A percentile compares a stretch with the other conserved stretches of the same genome.
Conservation (phyloP, 2,113 vertebrate species). For the Holacanthus passer region DNA sequence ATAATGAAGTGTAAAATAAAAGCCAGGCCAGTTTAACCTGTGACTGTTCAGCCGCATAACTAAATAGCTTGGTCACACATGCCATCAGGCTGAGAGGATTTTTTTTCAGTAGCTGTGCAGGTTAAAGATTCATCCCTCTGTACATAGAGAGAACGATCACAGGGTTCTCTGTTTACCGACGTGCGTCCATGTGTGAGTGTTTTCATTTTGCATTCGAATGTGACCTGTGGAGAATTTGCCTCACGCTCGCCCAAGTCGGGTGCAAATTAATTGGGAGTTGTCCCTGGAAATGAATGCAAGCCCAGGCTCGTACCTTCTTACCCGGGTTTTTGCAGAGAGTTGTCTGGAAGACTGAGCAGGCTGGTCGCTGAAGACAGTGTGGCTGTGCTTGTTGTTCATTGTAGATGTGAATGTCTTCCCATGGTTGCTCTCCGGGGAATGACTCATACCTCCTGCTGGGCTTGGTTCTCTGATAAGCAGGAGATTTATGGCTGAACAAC, state of each 20-base stretch:
- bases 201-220: not conserved
- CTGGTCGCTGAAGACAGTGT: not conserved
- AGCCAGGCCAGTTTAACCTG: not conserved
- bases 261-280: conserved; percentile 55
- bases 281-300: conserved; percentile 41
- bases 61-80: conserved; percentile 36
- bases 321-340: not conserved
- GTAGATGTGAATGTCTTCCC: not conserved
- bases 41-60: not conserved
- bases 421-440: conserved; percentile 47
- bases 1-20: not conserved
- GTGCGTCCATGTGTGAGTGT: not conserved
- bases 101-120: conserved; percentile 45
- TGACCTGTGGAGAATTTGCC: not conserved
- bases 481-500: conserved; percentile 29
- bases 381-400: not conserved
- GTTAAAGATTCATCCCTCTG: conserved; percentile 77
- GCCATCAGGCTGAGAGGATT: conserved; percentile 5
- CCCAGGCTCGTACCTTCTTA: conserved; percentile 35
- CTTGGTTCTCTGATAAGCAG: conserved; percentile 47
- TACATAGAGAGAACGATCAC: conserved; percentile 56
- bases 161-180: conserved; percentile 24
- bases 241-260: not conserved
- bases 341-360: not conserved
- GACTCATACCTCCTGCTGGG: conserved; percentile 43